Base-by-base conservation (phyloP, 2,113 vertebrate genomes). In the Bufo bufo region DNA sequence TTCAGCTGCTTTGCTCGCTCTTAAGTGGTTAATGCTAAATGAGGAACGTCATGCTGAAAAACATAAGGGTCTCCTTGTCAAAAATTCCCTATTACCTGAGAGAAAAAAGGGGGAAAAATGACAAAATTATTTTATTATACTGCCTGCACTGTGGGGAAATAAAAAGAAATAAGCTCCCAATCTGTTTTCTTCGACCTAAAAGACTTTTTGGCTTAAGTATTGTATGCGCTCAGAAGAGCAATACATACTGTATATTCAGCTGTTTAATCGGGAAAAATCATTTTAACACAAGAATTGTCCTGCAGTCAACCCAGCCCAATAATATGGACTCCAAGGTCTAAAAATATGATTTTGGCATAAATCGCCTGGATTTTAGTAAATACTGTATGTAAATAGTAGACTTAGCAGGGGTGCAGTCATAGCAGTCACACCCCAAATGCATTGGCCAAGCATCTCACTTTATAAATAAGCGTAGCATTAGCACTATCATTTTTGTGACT, bases 91-190 rank as follows among this genome's bases (percentile, higher is more conserved):
- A 2, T 56, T 87, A 50, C 78, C 63, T 0, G 3, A 72, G 33
- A 88, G 69, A 45, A 88, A 74, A 3, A 3, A 9, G 56, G 33
- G 19, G 6, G 20, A 54, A 43, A 4, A 52, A 19, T 0, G 2
- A 72, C 50, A 69, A 72, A 72, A 71, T 81, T 19, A 10, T 82
- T 69, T 87, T 86, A 83, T 75, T 56, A 11, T 52, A 17, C 69
- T 43, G 47, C 58, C 49, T 12, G 17, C 56, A 77, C 50, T 49
- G 43, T 33, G 77, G 86, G 71, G 69, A 83, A 81, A 75, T 77
- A 13, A 56, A 83, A 83, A 88, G 83, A 83, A 65, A 83, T 82
- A 69, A 88, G n/a, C 69, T 61, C 45, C 12, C 69, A 88, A 88
- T 83, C 80, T 83, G 80, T 83, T 88, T 83, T 14, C 56, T 52